Percentiles rank a stretch among this genome's conserved stretches.
phyloP scores from a whole-genome alignment of 2,797 vertebrate species.

The Philypnodon macrostomus region DNA sequence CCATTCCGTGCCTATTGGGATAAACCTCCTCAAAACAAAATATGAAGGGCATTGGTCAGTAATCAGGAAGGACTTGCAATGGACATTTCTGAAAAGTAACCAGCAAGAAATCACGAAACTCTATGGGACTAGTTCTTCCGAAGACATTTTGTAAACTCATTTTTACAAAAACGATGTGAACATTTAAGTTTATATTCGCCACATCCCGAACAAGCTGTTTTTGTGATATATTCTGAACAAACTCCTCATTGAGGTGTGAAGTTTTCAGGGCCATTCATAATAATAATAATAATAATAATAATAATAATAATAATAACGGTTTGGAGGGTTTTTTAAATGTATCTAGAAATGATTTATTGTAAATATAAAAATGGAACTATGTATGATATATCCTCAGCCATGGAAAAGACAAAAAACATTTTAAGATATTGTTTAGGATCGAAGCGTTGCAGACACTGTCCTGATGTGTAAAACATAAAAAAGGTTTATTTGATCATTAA shows the following conservation, averaged over 20 bases:
- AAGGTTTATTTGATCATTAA: conserved; percentile 86
- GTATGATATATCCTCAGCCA: conserved; percentile 75
- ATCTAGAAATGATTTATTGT: conserved; percentile 86
- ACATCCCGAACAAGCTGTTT: conserved; percentile 5
- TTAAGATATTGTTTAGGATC: conserved; percentile 69
- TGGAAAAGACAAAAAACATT: conserved; percentile 71
- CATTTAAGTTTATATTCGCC: not conserved
- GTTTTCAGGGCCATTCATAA: conserved; percentile 65
- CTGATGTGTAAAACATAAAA: conserved; percentile 80
- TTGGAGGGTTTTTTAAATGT: conserved; percentile 61
- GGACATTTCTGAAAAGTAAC: conserved; percentile 11
- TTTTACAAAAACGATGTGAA: conserved; percentile 9
- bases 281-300: conserved; percentile 44
- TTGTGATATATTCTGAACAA: conserved; percentile 39
- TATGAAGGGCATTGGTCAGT: conserved; percentile 47
- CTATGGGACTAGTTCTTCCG: conserved; percentile 39
- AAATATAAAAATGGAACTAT: conserved; percentile 88
- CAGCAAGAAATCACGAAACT: conserved; percentile 38
- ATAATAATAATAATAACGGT: conserved; percentile 43
- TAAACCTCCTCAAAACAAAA: conserved; percentile 48
- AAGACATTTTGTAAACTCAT: conserved; percentile 3
- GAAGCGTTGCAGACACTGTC: conserved; percentile 84
- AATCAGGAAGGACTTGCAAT: conserved; percentile 16
- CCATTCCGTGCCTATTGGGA: conserved; percentile 86
- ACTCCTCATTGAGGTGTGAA: too few species aligned